Conservation (phyloP, 2,888 invertebrate genomes). For the Ichneumon xanthorius region DNA sequence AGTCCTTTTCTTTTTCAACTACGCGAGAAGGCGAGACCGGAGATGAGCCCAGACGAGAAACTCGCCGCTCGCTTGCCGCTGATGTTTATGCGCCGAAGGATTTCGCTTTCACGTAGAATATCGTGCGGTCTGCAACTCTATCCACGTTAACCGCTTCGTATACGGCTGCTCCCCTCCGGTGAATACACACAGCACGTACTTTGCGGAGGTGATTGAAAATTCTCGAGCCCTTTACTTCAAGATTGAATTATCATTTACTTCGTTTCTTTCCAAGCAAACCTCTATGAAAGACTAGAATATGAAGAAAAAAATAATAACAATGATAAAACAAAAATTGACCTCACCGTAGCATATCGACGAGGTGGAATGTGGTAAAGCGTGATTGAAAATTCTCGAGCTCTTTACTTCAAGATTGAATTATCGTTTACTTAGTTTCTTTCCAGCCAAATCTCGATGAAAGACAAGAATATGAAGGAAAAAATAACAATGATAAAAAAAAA, state of each 20-base stretch:
- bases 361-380: too few relatives aligned
- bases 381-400: too few relatives aligned
- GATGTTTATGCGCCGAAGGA: conserved; percentile 51
- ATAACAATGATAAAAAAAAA: too few relatives aligned
- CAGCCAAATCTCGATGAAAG: too few relatives aligned
- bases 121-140: conserved; percentile 70
- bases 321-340: too few relatives aligned
- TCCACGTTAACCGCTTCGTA: conserved; percentile 44
- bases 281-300: neutral
- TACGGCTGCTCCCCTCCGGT: neutral
- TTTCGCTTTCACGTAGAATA: conserved; percentile 77
- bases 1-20: conserved; percentile 61
- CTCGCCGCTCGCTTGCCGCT: conserved; percentile 14
- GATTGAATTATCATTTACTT: too few relatives aligned
- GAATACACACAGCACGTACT: conserved; percentile 38
- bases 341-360: too few relatives aligned
- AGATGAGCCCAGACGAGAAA: conserved; percentile 51
- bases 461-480: too few relatives aligned
- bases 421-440: too few relatives aligned
- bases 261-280: too few relatives aligned
- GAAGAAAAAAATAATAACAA: neutral
- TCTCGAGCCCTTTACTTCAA: too few relatives aligned
- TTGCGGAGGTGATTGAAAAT: conserved; percentile 25
- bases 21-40: conserved; percentile 59
- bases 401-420: too few relatives aligned